A percentile compares a stretch with the other conserved stretches of the same genome.
Conservation (phyloP, 92 coral and sea anemone genomes). For the Plumapathes pennacea region DNA sequence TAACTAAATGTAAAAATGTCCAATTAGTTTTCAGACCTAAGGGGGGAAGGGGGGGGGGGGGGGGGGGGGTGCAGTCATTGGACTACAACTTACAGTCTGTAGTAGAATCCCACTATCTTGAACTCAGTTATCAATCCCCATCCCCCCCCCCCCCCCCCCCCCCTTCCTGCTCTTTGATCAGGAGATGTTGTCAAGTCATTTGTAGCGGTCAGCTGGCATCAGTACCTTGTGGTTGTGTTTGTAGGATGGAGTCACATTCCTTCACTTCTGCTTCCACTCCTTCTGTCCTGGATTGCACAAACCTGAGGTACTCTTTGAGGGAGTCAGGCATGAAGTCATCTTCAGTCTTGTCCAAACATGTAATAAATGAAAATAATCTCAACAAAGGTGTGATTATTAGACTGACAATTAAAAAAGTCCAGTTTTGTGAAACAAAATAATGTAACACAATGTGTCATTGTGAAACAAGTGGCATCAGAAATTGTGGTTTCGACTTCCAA, state of each 20-base stretch:
- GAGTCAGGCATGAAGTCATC: slow-evolving; percentile 71
- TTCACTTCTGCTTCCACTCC: slow-evolving; percentile 66
- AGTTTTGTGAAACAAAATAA: not conserved
- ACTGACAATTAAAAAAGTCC: not conserved
- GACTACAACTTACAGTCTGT: not conserved
- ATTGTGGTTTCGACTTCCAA: too few species aligned
- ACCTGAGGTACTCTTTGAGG: slow-evolving; percentile 66
- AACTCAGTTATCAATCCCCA: not conserved
- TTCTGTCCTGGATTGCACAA: slow-evolving; percentile 80
- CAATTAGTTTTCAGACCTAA: too few species aligned
- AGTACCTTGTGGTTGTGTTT: slow-evolving; percentile 38
- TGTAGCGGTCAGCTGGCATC: too few species aligned
- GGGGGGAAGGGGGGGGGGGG: too few species aligned
- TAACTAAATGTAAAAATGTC: too few species aligned
- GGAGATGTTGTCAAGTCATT: too few species aligned
- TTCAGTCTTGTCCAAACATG: slow-evolving; percentile 8
- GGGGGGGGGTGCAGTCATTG: too few species aligned
- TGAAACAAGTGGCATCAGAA: too few species aligned
- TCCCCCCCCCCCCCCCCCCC: too few species aligned
- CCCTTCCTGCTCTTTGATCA: too few species aligned
- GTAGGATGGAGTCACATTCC: slow-evolving; percentile 67
- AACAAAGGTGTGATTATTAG: not conserved
- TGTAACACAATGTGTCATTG: too few species aligned
- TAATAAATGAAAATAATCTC: not conserved
- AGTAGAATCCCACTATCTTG: too few species aligned